Conservation (phyloP, 1,140 invertebrate genomes). For the Goniozus legneri region DNA sequence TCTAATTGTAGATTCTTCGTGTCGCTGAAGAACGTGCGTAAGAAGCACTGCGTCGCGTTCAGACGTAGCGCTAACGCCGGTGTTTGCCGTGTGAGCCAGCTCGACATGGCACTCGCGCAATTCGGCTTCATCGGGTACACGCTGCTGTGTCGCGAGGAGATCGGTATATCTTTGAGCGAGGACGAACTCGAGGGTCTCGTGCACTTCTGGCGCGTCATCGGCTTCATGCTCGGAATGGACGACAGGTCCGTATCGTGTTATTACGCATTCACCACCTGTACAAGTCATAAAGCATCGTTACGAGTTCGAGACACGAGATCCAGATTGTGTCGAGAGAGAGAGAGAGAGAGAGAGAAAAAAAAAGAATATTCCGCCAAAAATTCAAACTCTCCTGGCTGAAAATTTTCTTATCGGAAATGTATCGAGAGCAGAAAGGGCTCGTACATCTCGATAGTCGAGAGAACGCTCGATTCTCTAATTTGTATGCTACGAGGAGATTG, state of each 20-base stretch:
- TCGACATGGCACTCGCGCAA: constrained; percentile 80
- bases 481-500: too few relatives aligned
- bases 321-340: too few relatives aligned
- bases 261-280: too few relatives aligned
- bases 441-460: too few relatives aligned
- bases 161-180: constrained; percentile 60
- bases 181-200: constrained; percentile 72
- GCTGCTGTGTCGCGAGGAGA: constrained; percentile 61
- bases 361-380: too few relatives aligned
- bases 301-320: too few relatives aligned
- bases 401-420: too few relatives aligned
- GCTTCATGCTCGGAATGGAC: constrained; percentile 75
- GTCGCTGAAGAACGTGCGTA: constrained; percentile 65
- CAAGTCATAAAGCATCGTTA: too few relatives aligned
- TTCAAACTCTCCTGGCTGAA: too few relatives aligned
- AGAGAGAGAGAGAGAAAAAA: too few relatives aligned
- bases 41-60: constrained; percentile 62
- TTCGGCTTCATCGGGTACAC: constrained; percentile 83
- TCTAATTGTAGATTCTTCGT: constrained; percentile 49
- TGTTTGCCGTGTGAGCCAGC: constrained; percentile 57
- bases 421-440: too few relatives aligned
- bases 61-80: constrained; percentile 50
- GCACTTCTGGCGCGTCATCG: constrained; percentile 82
- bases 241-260: constrained; percentile 63
- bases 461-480: too few relatives aligned